Evolutionary conservation across 2,888 invertebrate genomes (phyloP), one percentile per base, ranked within the genome.

Genomic region (Drosophila quasianomalipes): DNA sequence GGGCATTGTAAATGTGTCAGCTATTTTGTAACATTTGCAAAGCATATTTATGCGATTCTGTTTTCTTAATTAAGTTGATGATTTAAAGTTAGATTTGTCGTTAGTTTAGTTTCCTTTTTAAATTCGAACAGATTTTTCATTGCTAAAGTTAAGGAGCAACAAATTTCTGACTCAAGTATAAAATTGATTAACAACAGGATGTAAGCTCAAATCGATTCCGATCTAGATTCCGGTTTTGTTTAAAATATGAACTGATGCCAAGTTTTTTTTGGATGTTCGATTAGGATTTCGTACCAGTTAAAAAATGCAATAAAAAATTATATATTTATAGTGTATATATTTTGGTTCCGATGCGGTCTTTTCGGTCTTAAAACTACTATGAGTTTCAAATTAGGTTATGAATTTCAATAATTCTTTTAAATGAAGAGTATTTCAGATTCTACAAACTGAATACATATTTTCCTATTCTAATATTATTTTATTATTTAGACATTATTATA

Each of bases 401-500:
- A 14, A 47, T 47, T 47, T 14, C 22, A 26, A 9, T 26, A 2
- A 14, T 35, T 35, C 16, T 35, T 5, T 28, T 28, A 10, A 28
- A 10, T 5, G 3, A 28, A 80, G 59, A 12, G 65, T 39, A 73
- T 65, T 51, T 35, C 0, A 28, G 3, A 7, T 35, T 58, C 74
- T 12, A 4, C 2, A 19, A n/a, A 4, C n/a, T 31, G 12, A 33
- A 14, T n/a, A 2, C n/a, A 31, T n/a, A 3, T 22, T 33, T n/a
- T 53, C 14, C 4, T 22, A 14, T 7, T 57, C 39, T 37, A 35
- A 19, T 14, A 2, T n/a, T 33, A n/a, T 47, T 52, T 44, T 53
- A 59, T 63, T 55, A 65, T 33, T 62, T 69, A 14, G 33, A 31
- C 65, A 63, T 51, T 14, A 74, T 66, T 60, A 70, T 79, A 78